Conservation (phyloP, 2,888 invertebrate species). For the Hypolimnas misippus region DNA sequence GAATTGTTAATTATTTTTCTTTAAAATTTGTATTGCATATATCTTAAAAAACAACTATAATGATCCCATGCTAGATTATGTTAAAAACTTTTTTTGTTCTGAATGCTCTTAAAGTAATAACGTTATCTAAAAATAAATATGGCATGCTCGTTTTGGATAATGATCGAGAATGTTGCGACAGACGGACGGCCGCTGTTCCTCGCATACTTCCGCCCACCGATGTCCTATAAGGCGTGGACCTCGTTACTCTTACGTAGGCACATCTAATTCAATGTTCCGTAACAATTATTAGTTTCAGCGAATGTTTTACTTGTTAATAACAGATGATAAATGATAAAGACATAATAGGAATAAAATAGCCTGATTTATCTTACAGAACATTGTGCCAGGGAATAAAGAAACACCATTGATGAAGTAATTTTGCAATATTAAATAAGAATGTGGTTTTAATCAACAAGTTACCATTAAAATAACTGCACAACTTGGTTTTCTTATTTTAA, state of each 20-base stretch:
- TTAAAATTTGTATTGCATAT: neutral
- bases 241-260: slow-evolving; percentile 66
- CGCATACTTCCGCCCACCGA: slow-evolving; percentile 74
- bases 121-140: slow-evolving; percentile 29
- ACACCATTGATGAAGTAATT: too few species aligned
- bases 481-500: too few species aligned
- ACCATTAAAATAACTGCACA: too few species aligned
- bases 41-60: neutral
- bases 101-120: neutral
- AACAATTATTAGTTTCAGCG: slow-evolving; percentile 6
- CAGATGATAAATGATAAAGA: neutral
- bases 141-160: slow-evolving; percentile 31
- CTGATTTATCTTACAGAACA: too few species aligned
- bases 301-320: neutral
- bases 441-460: too few species aligned
- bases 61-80: neutral
- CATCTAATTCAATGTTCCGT: slow-evolving; percentile 50
- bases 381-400: too few species aligned
- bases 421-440: too few species aligned
- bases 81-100: neutral
- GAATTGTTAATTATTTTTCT: neutral
- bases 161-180: slow-evolving; percentile 36
- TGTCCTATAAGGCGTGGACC: slow-evolving; percentile 68
- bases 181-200: slow-evolving; percentile 43
- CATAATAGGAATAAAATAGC: neutral